Base-by-base conservation (phyloP, 2,113 vertebrate species). In the Mixornis gularis region DNA sequence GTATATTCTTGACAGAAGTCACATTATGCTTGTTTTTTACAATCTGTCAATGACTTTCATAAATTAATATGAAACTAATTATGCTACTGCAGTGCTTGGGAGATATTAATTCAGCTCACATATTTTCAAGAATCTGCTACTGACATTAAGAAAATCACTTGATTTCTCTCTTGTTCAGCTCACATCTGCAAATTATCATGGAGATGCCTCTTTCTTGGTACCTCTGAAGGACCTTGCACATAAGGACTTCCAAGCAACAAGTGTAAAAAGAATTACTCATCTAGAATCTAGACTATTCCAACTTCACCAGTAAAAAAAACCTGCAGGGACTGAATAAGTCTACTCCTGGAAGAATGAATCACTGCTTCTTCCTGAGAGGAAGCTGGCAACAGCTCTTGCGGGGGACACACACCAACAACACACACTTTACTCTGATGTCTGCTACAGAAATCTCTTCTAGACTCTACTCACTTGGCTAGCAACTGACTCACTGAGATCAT, bases 271-370 rank as follows among this genome's bases (percentile, higher is more conserved):
- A 81, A 87, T 84, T 79, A 79, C 38, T 92, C 85, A 80, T 78
- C 78, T 87, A 78, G 77, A 89, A 93, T 71, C 44, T 72, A 76
- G 74, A 87, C 85, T 82, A 32, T 94, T 94, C 70, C 81, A 87
- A 34, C 15, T 72, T 87, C 73, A 72, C 73, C 44, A 34, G 71
- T n/a, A 59, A 80, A 77, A 58, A 62, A 62, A 91, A 6, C 0
- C n/a, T 73, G 59, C 56, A 86, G 52, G 36, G 74, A 59, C 51
- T 68, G 60, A 4, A 0, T 83, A 72, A 87, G 18, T 46, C 80
- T 92, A 73, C 93, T 91, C 55, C 74, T 95, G 82, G 51, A 95
- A 87, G 72, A 88, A 87, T 88, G 76, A 88, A 93, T 94, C 94
- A 93, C n/a, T 90, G 10, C 51, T 79, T 82, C 85, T 90, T 90